Evolutionary conservation across 1,140 invertebrate species (phyloP).

Genomic region (Drosophila triauraria): DNA sequence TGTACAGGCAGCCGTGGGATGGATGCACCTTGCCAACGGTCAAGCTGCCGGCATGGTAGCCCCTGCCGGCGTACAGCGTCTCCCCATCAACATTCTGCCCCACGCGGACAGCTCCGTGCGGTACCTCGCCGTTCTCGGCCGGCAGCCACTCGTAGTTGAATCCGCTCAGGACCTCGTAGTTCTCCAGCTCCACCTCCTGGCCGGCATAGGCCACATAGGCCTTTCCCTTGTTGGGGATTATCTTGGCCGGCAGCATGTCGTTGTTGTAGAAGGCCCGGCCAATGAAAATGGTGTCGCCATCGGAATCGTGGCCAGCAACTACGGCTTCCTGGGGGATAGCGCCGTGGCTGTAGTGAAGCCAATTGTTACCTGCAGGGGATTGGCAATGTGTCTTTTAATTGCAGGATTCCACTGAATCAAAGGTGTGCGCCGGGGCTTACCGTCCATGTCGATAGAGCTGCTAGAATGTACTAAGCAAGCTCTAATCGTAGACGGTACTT

Average conservation of each 20-base stretch:
- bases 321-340: conserved; percentile 86
- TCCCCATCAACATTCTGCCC: conserved; percentile 88
- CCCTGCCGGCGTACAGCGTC: conserved; percentile 88
- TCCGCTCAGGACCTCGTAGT: conserved; percentile 85
- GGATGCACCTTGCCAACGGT: conserved; percentile 91
- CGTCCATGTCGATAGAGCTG: conserved; percentile 55
- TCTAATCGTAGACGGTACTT: conserved; percentile 1
- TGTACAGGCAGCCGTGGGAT: conserved; percentile 89
- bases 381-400: neutral
- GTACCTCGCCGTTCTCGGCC: conserved; percentile 85
- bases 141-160: conserved; percentile 86
- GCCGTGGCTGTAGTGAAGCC: conserved; percentile 68
- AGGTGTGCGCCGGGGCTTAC: conserved; percentile 40
- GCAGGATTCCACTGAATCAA: neutral
- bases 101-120: conserved; percentile 86
- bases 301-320: conserved; percentile 89
- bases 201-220: conserved; percentile 76
- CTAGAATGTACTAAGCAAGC: conserved; percentile 31
- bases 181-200: conserved; percentile 68
- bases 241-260: conserved; percentile 91
- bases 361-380: conserved; percentile 54
- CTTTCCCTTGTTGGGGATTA: conserved; percentile 87
- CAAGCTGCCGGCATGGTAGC: conserved; percentile 87
- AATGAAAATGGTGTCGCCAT: conserved; percentile 90
- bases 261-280: conserved; percentile 90